These are phyloP conservation scores for Nezara viridula DNA, from an alignment of 2,888 invertebrate species.

Conservation along the genomic window DNA sequence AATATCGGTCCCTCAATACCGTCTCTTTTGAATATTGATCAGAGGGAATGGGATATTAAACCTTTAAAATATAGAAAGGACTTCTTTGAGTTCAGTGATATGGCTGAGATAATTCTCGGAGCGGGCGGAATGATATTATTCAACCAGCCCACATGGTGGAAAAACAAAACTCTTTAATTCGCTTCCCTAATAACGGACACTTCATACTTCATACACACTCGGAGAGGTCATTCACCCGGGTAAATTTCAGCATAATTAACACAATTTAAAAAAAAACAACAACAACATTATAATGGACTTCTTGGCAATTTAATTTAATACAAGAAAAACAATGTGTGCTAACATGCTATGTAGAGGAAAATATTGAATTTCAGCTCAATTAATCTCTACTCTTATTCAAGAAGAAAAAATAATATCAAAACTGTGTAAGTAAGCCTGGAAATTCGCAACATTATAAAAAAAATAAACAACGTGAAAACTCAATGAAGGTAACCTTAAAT, in stretches of 20 bases:
- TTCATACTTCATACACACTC: not conserved
- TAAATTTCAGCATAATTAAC: not conserved
- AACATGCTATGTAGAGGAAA: too few species aligned
- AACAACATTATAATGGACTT: too few species aligned
- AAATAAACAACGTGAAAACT: too few species aligned
- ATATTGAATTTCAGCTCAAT: too few species aligned
- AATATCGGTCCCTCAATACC: not conserved
- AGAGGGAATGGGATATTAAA: not conserved
- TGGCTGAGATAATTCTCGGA: not conserved
- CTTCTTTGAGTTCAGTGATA: not conserved
- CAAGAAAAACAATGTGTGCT: too few species aligned
- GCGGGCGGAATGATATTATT: not conserved
- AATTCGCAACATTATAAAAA: too few species aligned
- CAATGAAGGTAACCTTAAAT: not conserved
- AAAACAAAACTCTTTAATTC: not conserved
- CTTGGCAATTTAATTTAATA: too few species aligned
- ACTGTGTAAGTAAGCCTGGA: too few species aligned
- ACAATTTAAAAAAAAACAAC: not conserved
- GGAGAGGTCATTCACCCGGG: not conserved
- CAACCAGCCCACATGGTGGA: not conserved
- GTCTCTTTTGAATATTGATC: not conserved
- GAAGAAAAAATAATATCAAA: too few species aligned
- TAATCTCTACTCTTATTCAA: too few species aligned
- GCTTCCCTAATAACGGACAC: not conserved
- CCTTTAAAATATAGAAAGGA: not conserved